These are phyloP conservation scores for Protonemura montana DNA, from an alignment of 2,888 invertebrate species.

Conservation along the genomic window DNA sequence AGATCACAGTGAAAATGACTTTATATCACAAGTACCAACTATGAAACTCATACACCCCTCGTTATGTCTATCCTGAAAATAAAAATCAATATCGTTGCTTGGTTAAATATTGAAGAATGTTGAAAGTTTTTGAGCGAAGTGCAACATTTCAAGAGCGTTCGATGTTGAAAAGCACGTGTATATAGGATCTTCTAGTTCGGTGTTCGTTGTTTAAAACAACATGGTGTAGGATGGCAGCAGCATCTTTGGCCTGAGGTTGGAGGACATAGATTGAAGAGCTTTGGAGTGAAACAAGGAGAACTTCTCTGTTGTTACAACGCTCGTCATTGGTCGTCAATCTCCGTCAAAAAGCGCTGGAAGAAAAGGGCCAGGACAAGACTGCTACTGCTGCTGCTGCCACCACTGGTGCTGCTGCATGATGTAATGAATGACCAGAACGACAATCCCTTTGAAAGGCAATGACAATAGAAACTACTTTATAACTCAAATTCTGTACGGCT, in stretches of 20 bases:
- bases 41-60: background rate
- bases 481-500: background rate
- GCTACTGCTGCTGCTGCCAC: background rate
- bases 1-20: background rate
- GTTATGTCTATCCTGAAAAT: background rate
- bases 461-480: constrained; percentile 29
- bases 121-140: background rate
- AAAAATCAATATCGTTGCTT: background rate
- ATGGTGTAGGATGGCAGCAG: background rate
- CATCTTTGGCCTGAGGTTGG: background rate
- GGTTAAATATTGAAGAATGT: constrained; percentile 19
- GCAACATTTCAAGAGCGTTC: background rate
- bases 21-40: background rate
- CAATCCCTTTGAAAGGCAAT: constrained; percentile 22
- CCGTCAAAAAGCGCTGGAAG: constrained; percentile 19
- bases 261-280: constrained; percentile 30
- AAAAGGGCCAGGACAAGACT: background rate
- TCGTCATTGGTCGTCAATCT: constrained; percentile 39
- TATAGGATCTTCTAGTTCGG: background rate
- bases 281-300: constrained; percentile 1
- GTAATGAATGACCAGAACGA: constrained; percentile 29
- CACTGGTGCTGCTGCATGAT: background rate
- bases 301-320: constrained; percentile 30
- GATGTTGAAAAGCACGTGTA: background rate
- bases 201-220: constrained; percentile 2